A percentile compares a stretch with the other conserved stretches of the same genome.
phyloP scores from a whole-genome alignment of 2,888 invertebrate genomes.

The Lithophane leautieri region DNA sequence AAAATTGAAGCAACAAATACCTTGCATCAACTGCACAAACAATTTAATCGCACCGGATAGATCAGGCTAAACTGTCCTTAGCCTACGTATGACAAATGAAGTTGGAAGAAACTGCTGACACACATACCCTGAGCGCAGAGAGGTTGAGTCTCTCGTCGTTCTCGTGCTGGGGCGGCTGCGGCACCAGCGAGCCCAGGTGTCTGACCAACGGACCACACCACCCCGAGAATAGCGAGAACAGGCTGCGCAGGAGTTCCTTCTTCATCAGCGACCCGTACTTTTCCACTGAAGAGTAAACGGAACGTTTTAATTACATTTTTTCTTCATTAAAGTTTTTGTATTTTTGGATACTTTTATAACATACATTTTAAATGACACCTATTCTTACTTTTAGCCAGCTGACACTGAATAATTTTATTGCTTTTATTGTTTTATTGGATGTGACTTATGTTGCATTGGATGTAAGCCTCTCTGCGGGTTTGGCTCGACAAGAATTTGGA shows the following conservation, averaged over 20 bases:
- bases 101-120: background rate
- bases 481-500: no score
- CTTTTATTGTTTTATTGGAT: no score
- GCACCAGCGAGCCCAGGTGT: constrained; percentile 90
- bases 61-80: no score
- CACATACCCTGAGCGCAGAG: constrained; percentile 90
- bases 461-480: no score
- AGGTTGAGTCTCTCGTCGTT: constrained; percentile 91
- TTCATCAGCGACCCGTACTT: constrained; percentile 96
- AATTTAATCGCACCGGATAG: no score
- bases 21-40: no score
- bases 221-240: constrained; percentile 97
- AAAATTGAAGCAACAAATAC: background rate
- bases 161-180: constrained; percentile 78
- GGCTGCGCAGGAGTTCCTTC: constrained; percentile 95
- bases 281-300: constrained; percentile 92
- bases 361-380: background rate
- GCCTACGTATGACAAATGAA: background rate
- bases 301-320: background rate
- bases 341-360: no score
- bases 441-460: no score
- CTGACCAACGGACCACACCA: constrained; percentile 98
- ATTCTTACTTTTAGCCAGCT: background rate
- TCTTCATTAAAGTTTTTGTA: background rate
- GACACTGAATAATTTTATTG: background rate